Conservation (phyloP, 2,113 vertebrate genomes). For the Columba livia region DNA sequence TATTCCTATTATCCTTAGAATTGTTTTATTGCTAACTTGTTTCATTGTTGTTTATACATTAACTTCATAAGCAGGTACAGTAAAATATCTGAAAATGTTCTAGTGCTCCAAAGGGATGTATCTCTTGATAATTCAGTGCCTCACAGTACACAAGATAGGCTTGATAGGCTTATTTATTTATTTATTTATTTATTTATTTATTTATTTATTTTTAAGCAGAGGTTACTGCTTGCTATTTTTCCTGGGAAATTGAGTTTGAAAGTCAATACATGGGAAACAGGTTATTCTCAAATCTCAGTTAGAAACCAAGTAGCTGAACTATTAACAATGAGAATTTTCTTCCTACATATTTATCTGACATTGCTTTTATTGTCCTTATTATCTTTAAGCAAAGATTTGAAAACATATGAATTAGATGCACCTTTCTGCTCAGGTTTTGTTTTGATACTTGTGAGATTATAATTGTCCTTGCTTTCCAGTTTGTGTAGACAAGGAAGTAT, state of each 20-base stretch:
- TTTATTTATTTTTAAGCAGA: neutral
- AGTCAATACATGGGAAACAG: neutral
- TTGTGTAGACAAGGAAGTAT: neutral
- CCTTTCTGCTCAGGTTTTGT: neutral
- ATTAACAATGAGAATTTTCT: neutral
- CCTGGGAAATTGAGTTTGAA: neutral
- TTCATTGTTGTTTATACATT: neutral
- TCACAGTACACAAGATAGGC: neutral
- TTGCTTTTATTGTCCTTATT: neutral
- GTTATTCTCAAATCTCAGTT: neutral
- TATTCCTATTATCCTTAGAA: neutral
- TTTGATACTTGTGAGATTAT: neutral
- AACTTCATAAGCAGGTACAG: neutral
- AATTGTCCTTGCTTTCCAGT: neutral
- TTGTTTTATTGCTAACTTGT: neutral
- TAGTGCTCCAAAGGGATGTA: neutral
- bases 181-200: no score
- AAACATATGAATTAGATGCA: neutral
- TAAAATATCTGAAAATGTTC: neutral
- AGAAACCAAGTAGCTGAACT: neutral
- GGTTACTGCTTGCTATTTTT: neutral
- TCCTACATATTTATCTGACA: neutral
- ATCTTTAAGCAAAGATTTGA: neutral
- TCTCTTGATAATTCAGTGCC: neutral
- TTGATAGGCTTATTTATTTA: neutral